Base-by-base conservation (phyloP, 2,113 vertebrate genomes). In the Ranitomeya imitator region DNA sequence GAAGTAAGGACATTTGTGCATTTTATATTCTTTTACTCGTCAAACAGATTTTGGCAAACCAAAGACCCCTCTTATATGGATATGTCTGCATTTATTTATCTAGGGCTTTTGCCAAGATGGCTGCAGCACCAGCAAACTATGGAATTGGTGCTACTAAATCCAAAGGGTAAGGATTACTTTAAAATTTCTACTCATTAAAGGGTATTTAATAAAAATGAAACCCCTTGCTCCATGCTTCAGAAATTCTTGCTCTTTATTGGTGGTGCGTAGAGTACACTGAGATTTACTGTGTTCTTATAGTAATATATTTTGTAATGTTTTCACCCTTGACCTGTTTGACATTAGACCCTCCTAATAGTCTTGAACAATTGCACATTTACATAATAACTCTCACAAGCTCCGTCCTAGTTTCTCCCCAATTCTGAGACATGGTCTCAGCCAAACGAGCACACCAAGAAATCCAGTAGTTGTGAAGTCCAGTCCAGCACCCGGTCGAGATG, bases 81-180 rank as follows among this genome's bases (percentile, higher is more conserved):
- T 15, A 2, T 61, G 55, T 81, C 7, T 80, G 7, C 9, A 11
- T 0, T 61, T 81, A 52, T 83, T 76, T 45, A 19, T 51, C 83
- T 89, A 99, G 98, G 91, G 97, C 98, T 83, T 99, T 99, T 92
- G 94, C 98, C 89, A 99, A 99, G 94, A 97, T 99, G 96, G 97
- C 98, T 86, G 95, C 97, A 85, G 92, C 96, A 89, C 98, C 98
- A 37, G 90, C 98, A 77, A 99, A 94, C 94, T 98, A 97, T 79
- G 97, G 97, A 86, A 97, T 93, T 89, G 93, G 96, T 87, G 95
- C 97, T 0, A 93, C 97, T 69, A 99, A 99, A 92, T 95, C 98
- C 67, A 95, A 98, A 96, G 97, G 98, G 97, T 99, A 93, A 93
- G 95, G 37, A 52, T 12, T 76, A 11, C 0, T 11, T 52, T 74